These are phyloP conservation scores for Chorisops tibialis DNA, from an alignment of 2,888 invertebrate species.

Conservation along the genomic window DNA sequence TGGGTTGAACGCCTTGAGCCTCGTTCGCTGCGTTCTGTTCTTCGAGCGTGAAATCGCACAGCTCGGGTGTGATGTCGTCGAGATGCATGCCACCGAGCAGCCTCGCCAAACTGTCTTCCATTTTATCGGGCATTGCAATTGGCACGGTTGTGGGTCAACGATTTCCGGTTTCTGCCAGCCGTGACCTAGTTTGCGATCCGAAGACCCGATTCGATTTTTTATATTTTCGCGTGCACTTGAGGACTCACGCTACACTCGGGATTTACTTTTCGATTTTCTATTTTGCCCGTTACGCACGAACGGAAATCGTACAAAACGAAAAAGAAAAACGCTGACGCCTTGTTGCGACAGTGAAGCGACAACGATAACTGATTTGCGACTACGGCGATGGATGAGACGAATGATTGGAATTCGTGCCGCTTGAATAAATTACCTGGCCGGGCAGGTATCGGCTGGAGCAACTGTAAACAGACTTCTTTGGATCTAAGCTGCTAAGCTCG, in stretches of 20 bases:
- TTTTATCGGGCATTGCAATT: slow-evolving; percentile 35
- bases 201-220: too few species aligned
- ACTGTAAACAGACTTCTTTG: slow-evolving; percentile 21
- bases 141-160: slow-evolving; percentile 15
- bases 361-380: slow-evolving; percentile 9
- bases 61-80: slow-evolving; percentile 66
- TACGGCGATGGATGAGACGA: slow-evolving; percentile 6
- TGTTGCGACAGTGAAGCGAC: not conserved
- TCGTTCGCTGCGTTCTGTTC: slow-evolving; percentile 83
- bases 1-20: slow-evolving; percentile 79
- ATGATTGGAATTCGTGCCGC: slow-evolving; percentile 17
- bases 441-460: slow-evolving; percentile 13
- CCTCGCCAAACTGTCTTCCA: slow-evolving; percentile 48
- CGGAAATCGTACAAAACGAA: not conserved
- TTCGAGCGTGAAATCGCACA: slow-evolving; percentile 79
- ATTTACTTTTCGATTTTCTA: not conserved
- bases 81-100: slow-evolving; percentile 67
- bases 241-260: not conserved
- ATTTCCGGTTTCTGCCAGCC: slow-evolving; percentile 9
- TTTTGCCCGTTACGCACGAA: not conserved
- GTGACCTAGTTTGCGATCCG: slow-evolving; percentile 16
- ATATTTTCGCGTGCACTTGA: not conserved
- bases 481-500: not conserved
- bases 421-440: slow-evolving; percentile 16
- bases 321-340: not conserved